Conservation (phyloP, 2,113 vertebrate species). For the Rhagologus leucostigma region DNA sequence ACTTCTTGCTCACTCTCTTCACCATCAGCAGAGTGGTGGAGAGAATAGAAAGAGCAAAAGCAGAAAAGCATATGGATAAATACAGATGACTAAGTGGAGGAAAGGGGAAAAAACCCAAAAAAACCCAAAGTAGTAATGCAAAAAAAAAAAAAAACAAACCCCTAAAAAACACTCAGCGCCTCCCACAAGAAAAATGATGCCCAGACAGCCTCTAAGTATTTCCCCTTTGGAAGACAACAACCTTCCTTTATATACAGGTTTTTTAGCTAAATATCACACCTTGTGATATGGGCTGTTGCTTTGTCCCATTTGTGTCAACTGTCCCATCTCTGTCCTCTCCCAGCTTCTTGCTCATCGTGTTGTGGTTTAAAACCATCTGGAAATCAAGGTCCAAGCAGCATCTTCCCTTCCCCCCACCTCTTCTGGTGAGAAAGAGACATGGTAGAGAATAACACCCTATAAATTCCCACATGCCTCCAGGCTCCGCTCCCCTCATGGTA, state of each 20-base stretch:
- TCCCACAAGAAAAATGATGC: not conserved
- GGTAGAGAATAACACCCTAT: no score
- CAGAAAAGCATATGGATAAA: not conserved
- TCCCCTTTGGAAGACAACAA: not conserved
- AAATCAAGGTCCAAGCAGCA: not conserved
- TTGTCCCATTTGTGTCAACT: not conserved
- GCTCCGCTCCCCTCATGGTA: not conserved
- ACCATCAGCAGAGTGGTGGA: not conserved
- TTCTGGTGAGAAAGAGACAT: not conserved
- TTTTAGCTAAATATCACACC: not conserved
- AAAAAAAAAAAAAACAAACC: not conserved
- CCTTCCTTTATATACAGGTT: not conserved
- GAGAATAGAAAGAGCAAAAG: not conserved
- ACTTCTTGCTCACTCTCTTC: not conserved
- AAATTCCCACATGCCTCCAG: fast-evolving
- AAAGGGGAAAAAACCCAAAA: not conserved
- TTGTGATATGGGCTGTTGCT: not conserved
- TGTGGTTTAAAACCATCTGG: not conserved
- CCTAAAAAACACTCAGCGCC: not conserved
- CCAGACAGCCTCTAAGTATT: not conserved
- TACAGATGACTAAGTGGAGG: not conserved
- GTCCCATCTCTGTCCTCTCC: not conserved
- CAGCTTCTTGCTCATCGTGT: fast-evolving
- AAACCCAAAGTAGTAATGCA: not conserved
- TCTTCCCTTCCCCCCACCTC: not conserved